These are phyloP conservation scores for Polietes domitor DNA, from an alignment of 2,888 invertebrate genomes.

Conservation along the genomic window DNA sequence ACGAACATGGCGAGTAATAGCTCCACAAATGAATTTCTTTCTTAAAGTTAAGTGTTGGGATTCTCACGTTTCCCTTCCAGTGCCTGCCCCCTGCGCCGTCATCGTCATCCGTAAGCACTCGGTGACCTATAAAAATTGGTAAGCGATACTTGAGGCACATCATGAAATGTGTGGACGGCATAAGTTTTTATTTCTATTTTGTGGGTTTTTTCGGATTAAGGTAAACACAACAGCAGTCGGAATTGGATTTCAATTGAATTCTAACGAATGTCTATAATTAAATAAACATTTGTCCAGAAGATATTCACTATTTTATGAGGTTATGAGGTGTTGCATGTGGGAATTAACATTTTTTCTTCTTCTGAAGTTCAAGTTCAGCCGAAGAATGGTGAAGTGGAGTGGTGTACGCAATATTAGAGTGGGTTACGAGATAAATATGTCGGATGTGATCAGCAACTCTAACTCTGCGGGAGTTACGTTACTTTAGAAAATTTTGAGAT, in stretches of 20 bases:
- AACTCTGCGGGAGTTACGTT: too few species aligned
- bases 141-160: constrained; percentile 51
- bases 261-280: constrained; percentile 22
- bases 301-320: background rate
- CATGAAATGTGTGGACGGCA: constrained; percentile 54
- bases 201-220: background rate
- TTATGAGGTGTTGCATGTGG: background rate
- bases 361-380: background rate
- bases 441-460: too few species aligned
- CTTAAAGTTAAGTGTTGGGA: constrained; percentile 37
- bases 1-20: background rate
- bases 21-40: constrained; percentile 22
- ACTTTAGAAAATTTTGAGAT: too few species aligned
- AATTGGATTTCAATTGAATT: constrained; percentile 28
- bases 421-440: too few species aligned
- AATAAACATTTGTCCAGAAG: constrained; percentile 28
- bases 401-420: too few species aligned
- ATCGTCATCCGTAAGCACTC: background rate
- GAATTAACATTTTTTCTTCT: background rate
- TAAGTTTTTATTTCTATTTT: background rate
- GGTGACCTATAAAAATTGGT: constrained; percentile 50
- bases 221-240: background rate
- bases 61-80: constrained; percentile 56
- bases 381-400: background rate
- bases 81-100: background rate